These are phyloP conservation scores for Siniperca undulata DNA, from an alignment of 2,797 vertebrate genomes.

Conservation along the genomic window DNA sequence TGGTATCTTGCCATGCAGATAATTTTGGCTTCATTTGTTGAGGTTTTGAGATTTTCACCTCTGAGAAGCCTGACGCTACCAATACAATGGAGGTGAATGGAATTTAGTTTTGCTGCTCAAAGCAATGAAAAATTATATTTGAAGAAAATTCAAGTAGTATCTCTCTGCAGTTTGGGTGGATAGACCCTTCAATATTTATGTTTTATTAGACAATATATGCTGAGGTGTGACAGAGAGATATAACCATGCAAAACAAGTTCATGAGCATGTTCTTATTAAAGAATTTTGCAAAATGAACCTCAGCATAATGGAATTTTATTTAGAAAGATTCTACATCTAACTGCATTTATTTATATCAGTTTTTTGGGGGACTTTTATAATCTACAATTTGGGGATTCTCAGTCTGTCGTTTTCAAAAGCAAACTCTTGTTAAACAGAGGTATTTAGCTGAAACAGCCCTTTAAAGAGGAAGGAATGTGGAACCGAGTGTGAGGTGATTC, in stretches of 20 bases:
- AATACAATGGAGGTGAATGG: neutral
- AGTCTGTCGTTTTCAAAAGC: neutral
- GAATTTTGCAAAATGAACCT: neutral
- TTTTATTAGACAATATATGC: neutral
- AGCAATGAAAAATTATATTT: neutral
- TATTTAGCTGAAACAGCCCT: constrained; percentile 1
- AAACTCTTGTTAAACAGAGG: neutral
- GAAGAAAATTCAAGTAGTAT: neutral
- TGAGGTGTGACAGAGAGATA: too few species aligned
- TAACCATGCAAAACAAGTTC: neutral
- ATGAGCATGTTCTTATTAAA: neutral
- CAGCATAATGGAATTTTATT: neutral
- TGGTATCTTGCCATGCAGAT: neutral
- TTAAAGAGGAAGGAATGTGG: neutral
- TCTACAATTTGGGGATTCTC: neutral
- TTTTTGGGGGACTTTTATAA: neutral
- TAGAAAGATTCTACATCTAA: neutral
- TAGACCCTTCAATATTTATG: neutral
- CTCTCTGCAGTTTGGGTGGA: neutral
- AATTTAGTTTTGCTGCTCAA: neutral
- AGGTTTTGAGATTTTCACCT: neutral
- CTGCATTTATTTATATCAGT: neutral
- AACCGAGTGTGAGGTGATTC: neutral
- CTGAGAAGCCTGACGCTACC: neutral
- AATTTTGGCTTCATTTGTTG: neutral